Percentiles rank a stretch among this genome's conserved stretches.
Conservation (phyloP, 2,113 vertebrate genomes). For the Chloebia gouldiae region DNA sequence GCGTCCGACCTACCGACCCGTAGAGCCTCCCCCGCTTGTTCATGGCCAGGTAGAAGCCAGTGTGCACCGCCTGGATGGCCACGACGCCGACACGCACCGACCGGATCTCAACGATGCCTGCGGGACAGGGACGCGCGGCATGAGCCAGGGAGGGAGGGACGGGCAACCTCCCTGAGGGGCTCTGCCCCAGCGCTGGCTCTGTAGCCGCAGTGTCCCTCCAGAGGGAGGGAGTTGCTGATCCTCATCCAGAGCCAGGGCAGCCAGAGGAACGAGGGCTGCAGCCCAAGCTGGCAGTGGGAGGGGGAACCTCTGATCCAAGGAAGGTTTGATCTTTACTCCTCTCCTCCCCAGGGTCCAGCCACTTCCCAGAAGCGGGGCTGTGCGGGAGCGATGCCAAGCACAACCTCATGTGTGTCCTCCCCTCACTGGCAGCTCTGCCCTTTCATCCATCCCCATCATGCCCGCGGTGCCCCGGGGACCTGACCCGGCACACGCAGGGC, state of each 20-base stretch:
- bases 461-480: slow-evolving; percentile 67
- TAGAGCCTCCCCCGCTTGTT: slow-evolving; percentile 88
- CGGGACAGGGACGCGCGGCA: neutral
- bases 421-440: slow-evolving; percentile 70
- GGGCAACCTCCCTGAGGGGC: fast-evolving
- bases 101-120: slow-evolving; percentile 92
- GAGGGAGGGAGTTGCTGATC: neutral
- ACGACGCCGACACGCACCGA: slow-evolving; percentile 89
- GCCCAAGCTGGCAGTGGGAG: neutral
- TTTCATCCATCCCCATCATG: slow-evolving; percentile 66
- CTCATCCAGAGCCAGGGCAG: neutral
- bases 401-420: slow-evolving; percentile 49
- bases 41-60: slow-evolving; percentile 92
- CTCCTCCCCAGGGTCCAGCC: neutral
- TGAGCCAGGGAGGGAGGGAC: neutral
- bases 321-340: neutral
- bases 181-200: fast-evolving
- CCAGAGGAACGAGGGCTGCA: neutral
- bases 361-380: neutral
- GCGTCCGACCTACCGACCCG: slow-evolving; percentile 84
- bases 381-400: neutral
- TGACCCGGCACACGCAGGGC: neutral
- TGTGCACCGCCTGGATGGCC: slow-evolving; percentile 89
- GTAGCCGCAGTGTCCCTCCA: neutral
- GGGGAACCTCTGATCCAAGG: neutral